A percentile compares a stretch with the other conserved stretches of the same genome.
Conservation (phyloP, 2,113 vertebrate species). For the Menidia beryllina region DNA sequence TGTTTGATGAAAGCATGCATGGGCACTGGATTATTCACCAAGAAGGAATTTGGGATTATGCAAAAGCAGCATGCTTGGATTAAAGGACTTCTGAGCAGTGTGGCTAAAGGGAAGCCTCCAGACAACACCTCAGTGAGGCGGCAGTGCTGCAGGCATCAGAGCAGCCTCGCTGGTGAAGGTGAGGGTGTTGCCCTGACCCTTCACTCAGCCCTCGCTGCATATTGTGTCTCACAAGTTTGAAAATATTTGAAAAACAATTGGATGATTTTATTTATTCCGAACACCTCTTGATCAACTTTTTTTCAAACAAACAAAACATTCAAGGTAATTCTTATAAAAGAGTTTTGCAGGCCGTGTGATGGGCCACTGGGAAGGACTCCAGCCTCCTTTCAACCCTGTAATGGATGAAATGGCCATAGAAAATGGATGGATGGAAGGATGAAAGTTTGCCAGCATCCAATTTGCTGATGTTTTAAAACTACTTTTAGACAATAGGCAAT, state of each 20-base stretch:
- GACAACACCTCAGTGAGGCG: constrained; percentile 65
- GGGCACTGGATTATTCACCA: constrained; percentile 29
- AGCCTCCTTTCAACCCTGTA: no score
- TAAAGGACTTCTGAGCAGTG: constrained; percentile 30
- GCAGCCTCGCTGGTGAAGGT: constrained; percentile 43
- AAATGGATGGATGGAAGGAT: no score
- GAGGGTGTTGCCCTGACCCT: constrained; percentile 36
- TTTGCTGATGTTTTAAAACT: background rate
- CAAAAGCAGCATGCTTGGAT: constrained; percentile 38
- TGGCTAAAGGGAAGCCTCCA: constrained; percentile 46
- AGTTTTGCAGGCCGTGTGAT: no score
- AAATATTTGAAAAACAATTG: no score
- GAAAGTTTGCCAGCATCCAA: background rate
- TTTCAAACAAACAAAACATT: background rate
- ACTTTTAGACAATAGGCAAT: background rate
- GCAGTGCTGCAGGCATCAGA: constrained; percentile 35
- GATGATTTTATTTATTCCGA: background rate
- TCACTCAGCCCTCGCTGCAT: constrained; percentile 20
- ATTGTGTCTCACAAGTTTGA: background rate
- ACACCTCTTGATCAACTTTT: background rate
- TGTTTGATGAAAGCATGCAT: constrained; percentile 43
- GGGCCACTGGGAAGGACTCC: no score
- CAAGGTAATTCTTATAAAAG: background rate
- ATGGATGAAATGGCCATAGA: no score
- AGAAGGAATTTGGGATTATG: constrained; percentile 38